Evolutionary conservation across 2,888 invertebrate genomes (phyloP).

Genomic region (Eumerus sabulonum): DNA sequence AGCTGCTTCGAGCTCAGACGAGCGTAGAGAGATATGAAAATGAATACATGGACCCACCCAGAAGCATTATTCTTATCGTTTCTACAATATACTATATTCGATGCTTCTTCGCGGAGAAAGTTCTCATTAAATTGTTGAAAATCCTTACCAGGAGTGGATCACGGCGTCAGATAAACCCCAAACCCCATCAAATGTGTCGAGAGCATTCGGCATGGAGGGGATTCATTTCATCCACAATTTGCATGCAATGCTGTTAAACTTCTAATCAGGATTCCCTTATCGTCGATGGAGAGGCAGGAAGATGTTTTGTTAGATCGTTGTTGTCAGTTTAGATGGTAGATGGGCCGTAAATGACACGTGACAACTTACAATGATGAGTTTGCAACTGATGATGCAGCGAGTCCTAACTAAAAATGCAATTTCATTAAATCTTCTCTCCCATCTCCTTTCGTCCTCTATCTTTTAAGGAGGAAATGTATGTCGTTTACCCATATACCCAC

Average conservation of each 20-base stretch:
- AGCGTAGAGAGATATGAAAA: constrained; percentile 44
- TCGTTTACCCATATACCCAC: no score
- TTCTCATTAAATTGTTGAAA: constrained; percentile 43
- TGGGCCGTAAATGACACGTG: neutral
- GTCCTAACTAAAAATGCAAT: constrained; percentile 34
- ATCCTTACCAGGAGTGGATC: constrained; percentile 32
- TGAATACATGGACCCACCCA: constrained; percentile 28
- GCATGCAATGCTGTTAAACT: constrained; percentile 61
- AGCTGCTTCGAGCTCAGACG: no score
- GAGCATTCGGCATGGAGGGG: constrained; percentile 27
- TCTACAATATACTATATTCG: constrained; percentile 7
- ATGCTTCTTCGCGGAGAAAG: constrained; percentile 20
- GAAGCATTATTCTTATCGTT: constrained; percentile 8
- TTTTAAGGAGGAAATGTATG: no score
- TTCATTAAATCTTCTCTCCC: constrained; percentile 40
- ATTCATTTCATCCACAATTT: constrained; percentile 66
- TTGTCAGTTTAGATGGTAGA: no score
- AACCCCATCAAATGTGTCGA: constrained; percentile 8
- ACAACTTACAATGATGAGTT: constrained; percentile 26
- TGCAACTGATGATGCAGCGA: constrained; percentile 55
- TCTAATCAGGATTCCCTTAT: constrained; percentile 51
- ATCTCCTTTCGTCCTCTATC: neutral
- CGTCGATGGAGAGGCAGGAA: constrained; percentile 47
- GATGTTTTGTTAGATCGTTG: constrained; percentile 12
- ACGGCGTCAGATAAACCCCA: constrained; percentile 49